These are phyloP conservation scores for Synanceia verrucosa DNA, from an alignment of 2,797 vertebrate species.

Conservation along the genomic window DNA sequence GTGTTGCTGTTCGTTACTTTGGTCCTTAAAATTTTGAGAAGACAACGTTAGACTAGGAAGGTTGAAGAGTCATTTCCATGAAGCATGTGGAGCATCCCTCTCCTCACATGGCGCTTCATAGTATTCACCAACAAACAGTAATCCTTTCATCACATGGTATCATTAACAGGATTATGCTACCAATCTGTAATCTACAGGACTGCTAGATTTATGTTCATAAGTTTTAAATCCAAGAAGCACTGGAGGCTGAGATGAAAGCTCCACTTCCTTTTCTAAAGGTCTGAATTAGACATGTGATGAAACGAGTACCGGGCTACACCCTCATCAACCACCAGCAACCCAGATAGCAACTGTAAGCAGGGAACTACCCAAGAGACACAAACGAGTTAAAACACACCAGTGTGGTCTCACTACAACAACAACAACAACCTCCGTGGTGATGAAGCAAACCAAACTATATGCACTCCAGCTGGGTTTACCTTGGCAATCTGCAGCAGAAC, in stretches of 20 bases:
- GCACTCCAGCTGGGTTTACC: too few relatives aligned
- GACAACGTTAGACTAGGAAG: constrained; percentile 88
- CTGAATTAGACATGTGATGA: constrained; percentile 71
- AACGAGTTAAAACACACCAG: constrained; percentile 27
- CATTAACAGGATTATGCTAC: neutral
- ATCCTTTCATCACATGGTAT: constrained; percentile 73
- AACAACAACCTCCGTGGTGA: constrained; percentile 24
- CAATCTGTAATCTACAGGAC: neutral
- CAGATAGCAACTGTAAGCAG: constrained; percentile 55
- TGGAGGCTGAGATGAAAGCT: constrained; percentile 42
- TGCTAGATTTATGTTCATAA: neutral
- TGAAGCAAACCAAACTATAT: constrained; percentile 5
- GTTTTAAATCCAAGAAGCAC: constrained; percentile 3
- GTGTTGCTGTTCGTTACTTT: constrained; percentile 99
- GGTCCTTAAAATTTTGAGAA: constrained; percentile 96
- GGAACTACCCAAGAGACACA: constrained; percentile 56
- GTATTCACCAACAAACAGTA: constrained; percentile 42
- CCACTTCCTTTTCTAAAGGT: constrained; percentile 49
- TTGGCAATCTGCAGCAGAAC: constrained; percentile 99
- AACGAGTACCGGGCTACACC: constrained; percentile 64
- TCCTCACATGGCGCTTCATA: constrained; percentile 22
- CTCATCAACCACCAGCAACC: constrained; percentile 50
- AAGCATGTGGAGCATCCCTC: constrained; percentile 42
- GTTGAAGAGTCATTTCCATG: constrained; percentile 56
- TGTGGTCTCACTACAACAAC: constrained; percentile 44